Evolutionary conservation across 2,888 invertebrate genomes (phyloP).

Genomic region (Endotricha flammealis): DNA sequence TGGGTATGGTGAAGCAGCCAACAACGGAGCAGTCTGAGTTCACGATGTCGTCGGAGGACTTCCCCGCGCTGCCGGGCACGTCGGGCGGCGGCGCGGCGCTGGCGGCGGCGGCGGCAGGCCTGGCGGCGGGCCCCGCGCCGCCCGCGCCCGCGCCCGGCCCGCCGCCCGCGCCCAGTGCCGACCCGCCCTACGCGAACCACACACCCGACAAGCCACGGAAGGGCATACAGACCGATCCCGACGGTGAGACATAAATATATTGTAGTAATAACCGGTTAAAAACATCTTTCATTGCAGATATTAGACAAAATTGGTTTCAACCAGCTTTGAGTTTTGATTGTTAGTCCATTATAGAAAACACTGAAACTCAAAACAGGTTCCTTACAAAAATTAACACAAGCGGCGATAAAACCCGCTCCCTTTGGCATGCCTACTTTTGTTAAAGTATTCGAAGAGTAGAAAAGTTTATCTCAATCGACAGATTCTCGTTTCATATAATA

Average conservation of each 20-base stretch:
- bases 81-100: conserved; percentile 80
- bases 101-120: conserved; percentile 36
- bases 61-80: conserved; percentile 98
- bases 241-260: conserved; percentile 84
- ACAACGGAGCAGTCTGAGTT: conserved; percentile 95
- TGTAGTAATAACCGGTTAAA: too few species aligned
- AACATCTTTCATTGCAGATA: too few species aligned
- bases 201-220: conserved; percentile 79
- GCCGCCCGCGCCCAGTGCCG: conserved; percentile 10
- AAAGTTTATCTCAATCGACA: too few species aligned
- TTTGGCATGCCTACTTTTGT: too few species aligned
- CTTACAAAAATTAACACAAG: too few species aligned
- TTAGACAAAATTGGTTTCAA: too few species aligned
- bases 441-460: too few species aligned
- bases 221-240: conserved; percentile 96
- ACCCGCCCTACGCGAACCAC: conserved; percentile 38
- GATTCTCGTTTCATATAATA: too few species aligned
- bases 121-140: conserved; percentile 27
- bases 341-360: too few species aligned
- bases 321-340: too few species aligned
- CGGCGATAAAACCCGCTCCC: too few species aligned
- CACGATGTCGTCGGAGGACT: conserved; percentile 99
- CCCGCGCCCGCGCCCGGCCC: conserved; percentile 32
- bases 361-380: too few species aligned
- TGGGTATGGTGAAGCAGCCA: conserved; percentile 97